Base-by-base conservation (phyloP, 2,113 vertebrate genomes). In the Anolis carolinensis region DNA sequence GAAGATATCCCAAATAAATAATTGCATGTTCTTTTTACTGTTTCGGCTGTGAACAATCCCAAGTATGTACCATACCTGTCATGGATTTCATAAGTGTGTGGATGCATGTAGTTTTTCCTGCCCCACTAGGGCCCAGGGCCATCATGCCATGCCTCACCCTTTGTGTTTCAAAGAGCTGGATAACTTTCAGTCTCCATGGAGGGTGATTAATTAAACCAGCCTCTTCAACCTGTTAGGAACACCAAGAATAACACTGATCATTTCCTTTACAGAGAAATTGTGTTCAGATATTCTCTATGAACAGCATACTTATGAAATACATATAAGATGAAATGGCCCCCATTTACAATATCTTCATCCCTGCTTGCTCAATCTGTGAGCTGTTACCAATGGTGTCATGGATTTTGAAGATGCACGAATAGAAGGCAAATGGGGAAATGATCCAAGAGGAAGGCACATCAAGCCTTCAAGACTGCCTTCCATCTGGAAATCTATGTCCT, bases 151-250 rank as follows among this genome's bases (percentile, higher is more conserved):
- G 98, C 23, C 98, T 96, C 72, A 99, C 99, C 82, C 93, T 95
- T 94, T 99, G 98, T 0, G 97, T 98, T 95, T 99, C 98, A 93
- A 97, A 99, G 48, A 99, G 95, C 89, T 99, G 98, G 88, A 99
- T 98, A 89, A 99, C 91, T 94, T 99, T 99, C 88, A 98, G 95
- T 89, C 97, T 99, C 98, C 99, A 99, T 27, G 98, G 97, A 85
- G 96, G 97, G 80, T 99, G 98, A 89, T 95, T 97, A 91, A 99
- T 96, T 88, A 99, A 96, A 82, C 98, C 98, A 77, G 97, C 97
- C 81, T 97, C 95, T 81, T 97, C 97, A 52, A 98, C 97, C 98
- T 99, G 84, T 5, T 92, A 80, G n/a, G 0, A 84, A 27, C n/a
- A 92, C 67, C 59, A 81, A 93, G 62, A 55, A 84, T 0, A 2